phyloP scores from a whole-genome alignment of 2,888 invertebrate genomes.

The Melanostoma mellinum region DNA sequence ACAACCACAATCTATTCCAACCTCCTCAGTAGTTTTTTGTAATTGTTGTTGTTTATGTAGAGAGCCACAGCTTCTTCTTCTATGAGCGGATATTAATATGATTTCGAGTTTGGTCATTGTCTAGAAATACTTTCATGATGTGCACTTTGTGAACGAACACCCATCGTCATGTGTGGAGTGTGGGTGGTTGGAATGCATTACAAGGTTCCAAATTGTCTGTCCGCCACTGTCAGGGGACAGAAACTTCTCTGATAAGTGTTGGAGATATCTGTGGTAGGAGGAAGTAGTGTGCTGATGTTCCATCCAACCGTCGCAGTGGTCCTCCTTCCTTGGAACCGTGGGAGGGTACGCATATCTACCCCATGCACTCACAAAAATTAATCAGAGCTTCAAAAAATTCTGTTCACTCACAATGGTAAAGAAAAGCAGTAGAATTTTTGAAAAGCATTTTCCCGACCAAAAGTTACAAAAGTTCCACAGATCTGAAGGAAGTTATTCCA shows the following conservation, averaged over 20 bases:
- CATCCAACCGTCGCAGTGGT: conserved; percentile 17
- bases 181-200: conserved; percentile 33
- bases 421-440: too few relatives aligned
- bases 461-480: too few relatives aligned
- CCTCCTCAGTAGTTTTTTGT: conserved; percentile 9
- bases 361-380: conserved; percentile 11
- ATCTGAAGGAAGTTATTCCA: too few relatives aligned
- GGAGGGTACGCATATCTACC: neutral
- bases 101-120: conserved; percentile 31
- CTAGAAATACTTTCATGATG: conserved; percentile 10
- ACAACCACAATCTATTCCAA: neutral
- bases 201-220: conserved; percentile 43
- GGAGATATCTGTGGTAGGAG: conserved; percentile 25
- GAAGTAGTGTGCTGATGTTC: conserved; percentile 18
- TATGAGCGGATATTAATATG: conserved; percentile 40
- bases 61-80: conserved; percentile 33
- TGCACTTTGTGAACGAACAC: neutral
- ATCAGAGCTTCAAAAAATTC: neutral
- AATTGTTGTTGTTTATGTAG: neutral
- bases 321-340: neutral
- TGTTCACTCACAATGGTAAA: neutral
- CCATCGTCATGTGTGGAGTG: neutral
- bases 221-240: conserved; percentile 36
- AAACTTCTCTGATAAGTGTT: conserved; percentile 29
- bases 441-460: too few relatives aligned